Evolutionary conservation across 2,888 invertebrate genomes (phyloP), one percentile per base, ranked within the genome.

Genomic region (Pardosa pseudoannulata): DNA sequence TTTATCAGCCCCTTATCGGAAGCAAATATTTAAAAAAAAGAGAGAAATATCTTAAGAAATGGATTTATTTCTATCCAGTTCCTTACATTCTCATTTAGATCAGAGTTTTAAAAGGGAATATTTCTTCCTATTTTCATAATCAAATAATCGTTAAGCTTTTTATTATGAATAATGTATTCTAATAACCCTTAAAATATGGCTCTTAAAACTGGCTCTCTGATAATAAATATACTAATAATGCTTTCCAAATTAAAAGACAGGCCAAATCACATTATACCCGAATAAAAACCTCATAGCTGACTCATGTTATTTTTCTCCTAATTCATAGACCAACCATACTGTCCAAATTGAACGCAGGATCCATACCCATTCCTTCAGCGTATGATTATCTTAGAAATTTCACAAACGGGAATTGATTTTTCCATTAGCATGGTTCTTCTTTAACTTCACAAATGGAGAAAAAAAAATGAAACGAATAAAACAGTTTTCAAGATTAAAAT

Each of bases 401-500:
- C 73, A 71, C 36, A 78, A 85, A 78, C 64, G 73, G 72, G 78
- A 73, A 85, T 85, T 85, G 83, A 85, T 85, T 85, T 85, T 85
- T 85, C 83, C 83, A 85, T 85, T 85, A 85, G 83, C 72, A 73
- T 85, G 50, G 65, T 62, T 56, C 65, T 71, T 70, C 39, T 62
- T 70, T 72, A 41, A 70, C 56, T 70, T n/a, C 19, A 27, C 6
- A 23, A 36, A 27, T 3, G 28, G 16, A 64, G 41, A 27, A 68
- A n/a, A 29, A 46, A 50, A 80, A 36, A 72, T 16, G 46, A 72
- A 65, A 68, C 32, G 83, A 85, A 85, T 78, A 67, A 85, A 85
- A 73, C 83, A 78, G 83, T 85, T 73, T 78, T 62, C 72, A 78
- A 85, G 78, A 85, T 78, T 85, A 85, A 85, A 85, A 85, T 68